phyloP scores from a whole-genome alignment of 2,888 invertebrate species.

The Andrena flavipes region DNA sequence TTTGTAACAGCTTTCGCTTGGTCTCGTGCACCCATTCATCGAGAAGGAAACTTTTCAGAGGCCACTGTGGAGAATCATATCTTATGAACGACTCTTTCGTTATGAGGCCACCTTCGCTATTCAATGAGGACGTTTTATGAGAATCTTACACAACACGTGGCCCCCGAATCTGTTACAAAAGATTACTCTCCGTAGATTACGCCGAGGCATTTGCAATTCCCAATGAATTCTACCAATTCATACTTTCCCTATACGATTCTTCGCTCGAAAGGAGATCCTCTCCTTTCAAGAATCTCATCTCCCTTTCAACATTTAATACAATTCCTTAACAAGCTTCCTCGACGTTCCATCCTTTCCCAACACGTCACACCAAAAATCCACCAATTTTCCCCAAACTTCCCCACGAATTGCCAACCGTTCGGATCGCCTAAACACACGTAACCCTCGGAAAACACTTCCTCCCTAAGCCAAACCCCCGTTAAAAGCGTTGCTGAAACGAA shows the following conservation, averaged over 20 bases:
- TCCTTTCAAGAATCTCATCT: not conserved
- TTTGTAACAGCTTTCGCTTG: too few relatives aligned
- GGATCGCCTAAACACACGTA: not conserved
- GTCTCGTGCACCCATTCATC: too few relatives aligned
- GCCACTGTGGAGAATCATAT: too few relatives aligned
- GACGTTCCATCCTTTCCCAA: too few relatives aligned
- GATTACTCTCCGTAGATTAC: not conserved
- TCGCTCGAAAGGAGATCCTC: too few relatives aligned
- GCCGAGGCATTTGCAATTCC: not conserved
- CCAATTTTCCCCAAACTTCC: not conserved
- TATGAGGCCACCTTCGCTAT: not conserved
- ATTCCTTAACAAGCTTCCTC: too few relatives aligned
- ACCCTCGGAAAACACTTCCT: not conserved
- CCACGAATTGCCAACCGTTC: not conserved
- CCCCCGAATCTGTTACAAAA: not conserved
- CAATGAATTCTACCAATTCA: too few relatives aligned
- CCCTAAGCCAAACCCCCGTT: not conserved
- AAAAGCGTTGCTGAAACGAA: constrained; percentile 20
- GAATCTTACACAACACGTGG: not conserved
- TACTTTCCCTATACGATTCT: not conserved
- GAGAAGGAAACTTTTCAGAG: too few relatives aligned
- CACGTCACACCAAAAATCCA: too few relatives aligned
- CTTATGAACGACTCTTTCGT: too few relatives aligned
- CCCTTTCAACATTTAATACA: not conserved
- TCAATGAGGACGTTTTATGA: too few relatives aligned